Evolutionary conservation across 2,888 invertebrate species (phyloP).

Genomic region (Hirtodrosophila alboralis): DNA sequence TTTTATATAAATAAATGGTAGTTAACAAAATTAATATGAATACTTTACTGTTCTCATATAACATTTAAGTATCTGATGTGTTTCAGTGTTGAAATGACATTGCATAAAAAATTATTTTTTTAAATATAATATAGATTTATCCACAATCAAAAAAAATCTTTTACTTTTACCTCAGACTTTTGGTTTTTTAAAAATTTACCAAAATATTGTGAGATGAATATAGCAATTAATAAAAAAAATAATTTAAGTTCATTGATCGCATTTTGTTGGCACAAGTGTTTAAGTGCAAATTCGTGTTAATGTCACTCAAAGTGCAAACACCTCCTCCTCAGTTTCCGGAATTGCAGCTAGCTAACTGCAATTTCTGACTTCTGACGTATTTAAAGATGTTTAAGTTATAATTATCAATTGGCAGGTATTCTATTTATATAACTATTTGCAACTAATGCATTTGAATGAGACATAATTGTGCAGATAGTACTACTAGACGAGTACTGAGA

Average conservation of each 20-base stretch:
- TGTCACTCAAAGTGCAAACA: conserved; percentile 4
- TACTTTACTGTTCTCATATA: no score
- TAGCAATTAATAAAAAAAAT: background rate
- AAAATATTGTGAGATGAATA: no score
- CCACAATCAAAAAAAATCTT: no score
- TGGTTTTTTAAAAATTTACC: no score
- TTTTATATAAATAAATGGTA: no score
- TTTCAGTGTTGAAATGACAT: no score
- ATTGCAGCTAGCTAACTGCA: background rate
- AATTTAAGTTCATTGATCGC: conserved; percentile 16
- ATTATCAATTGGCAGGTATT: background rate
- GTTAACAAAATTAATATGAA: no score
- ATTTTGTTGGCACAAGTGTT: conserved; percentile 16
- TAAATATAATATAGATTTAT: no score
- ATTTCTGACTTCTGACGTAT: no score
- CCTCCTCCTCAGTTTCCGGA: background rate
- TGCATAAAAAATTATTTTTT: no score
- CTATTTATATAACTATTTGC: background rate
- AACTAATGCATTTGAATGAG: background rate
- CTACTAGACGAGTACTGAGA: background rate
- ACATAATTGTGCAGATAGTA: background rate
- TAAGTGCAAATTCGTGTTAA: conserved; percentile 4
- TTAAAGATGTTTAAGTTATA: background rate
- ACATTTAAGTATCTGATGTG: no score
- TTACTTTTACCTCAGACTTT: no score